Percentiles rank a stretch among this genome's conserved stretches.
Evolutionary conservation across 1,140 invertebrate species (phyloP).

Genomic region (Habropoda laboriosa): DNA sequence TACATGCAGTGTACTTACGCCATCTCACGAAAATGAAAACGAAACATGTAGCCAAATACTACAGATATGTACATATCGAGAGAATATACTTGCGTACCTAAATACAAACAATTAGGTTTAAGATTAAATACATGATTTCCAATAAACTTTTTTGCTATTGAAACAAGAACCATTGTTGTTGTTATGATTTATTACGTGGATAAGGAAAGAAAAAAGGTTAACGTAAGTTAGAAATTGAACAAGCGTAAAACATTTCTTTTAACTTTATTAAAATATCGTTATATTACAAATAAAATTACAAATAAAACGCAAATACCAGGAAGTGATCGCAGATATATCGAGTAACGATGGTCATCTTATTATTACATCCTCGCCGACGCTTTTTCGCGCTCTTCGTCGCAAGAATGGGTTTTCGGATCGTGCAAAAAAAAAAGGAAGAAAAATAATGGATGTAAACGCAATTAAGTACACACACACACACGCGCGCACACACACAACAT

Average conservation of each 20-base stretch:
- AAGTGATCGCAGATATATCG: neutral
- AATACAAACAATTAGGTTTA: too few relatives aligned
- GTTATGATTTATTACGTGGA: neutral
- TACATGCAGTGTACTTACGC: too few relatives aligned
- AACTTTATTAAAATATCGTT: slow-evolving; percentile 36
- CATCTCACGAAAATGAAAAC: too few relatives aligned
- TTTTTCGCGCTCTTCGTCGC: too few relatives aligned
- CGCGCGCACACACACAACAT: neutral
- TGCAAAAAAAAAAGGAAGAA: neutral
- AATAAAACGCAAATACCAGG: slow-evolving; percentile 4
- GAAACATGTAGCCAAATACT: too few relatives aligned
- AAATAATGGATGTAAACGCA: neutral
- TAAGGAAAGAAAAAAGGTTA: neutral
- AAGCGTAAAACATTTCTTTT: neutral
- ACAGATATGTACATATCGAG: too few relatives aligned
- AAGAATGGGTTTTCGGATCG: neutral
- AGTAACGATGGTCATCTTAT: neutral
- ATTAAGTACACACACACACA: neutral
- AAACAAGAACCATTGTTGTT: too few relatives aligned
- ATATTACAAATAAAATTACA: slow-evolving; percentile 2
- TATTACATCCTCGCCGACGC: neutral
- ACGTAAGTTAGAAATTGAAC: neutral
- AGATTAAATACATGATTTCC: too few relatives aligned
- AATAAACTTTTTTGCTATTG: too few relatives aligned
- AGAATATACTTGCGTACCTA: too few relatives aligned